phyloP scores from a whole-genome alignment of 2,888 invertebrate genomes.

The Chrysopilus asiliformis region DNA sequence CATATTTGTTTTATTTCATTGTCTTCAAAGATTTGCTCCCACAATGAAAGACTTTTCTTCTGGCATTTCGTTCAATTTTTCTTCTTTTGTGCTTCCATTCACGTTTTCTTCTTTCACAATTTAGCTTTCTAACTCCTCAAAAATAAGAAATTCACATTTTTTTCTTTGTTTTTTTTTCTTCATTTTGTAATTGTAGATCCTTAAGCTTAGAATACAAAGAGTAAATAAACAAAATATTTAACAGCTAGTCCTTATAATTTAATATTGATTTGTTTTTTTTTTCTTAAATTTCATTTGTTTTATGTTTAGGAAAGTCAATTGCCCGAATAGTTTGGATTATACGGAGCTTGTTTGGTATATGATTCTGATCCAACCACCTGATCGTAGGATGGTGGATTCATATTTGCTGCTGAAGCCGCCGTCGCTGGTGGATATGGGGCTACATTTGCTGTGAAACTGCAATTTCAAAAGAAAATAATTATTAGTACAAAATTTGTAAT shows the following conservation, averaged over 20 bases:
- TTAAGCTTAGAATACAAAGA: no score
- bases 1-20: no score
- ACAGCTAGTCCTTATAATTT: not conserved
- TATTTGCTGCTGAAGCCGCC: constrained; percentile 2
- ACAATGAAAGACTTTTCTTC: no score
- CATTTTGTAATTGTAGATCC: no score
- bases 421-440: constrained; percentile 7
- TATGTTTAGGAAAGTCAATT: not conserved
- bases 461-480: not conserved
- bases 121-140: no score
- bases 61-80: no score
- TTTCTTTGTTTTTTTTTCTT: no score
- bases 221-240: not conserved
- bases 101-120: no score
- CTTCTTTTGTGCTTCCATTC: no score
- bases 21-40: no score
- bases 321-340: constrained; percentile 14
- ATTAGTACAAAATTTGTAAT: not conserved
- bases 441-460: constrained; percentile 3
- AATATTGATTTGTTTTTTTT: not conserved
- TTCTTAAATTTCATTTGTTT: not conserved
- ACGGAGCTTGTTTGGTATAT: constrained; percentile 14
- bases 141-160: no score
- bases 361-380: constrained; percentile 12
- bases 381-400: constrained; percentile 15